Conservation (phyloP, 2,113 vertebrate genomes). For the Pseudorectes ferrugineus region DNA sequence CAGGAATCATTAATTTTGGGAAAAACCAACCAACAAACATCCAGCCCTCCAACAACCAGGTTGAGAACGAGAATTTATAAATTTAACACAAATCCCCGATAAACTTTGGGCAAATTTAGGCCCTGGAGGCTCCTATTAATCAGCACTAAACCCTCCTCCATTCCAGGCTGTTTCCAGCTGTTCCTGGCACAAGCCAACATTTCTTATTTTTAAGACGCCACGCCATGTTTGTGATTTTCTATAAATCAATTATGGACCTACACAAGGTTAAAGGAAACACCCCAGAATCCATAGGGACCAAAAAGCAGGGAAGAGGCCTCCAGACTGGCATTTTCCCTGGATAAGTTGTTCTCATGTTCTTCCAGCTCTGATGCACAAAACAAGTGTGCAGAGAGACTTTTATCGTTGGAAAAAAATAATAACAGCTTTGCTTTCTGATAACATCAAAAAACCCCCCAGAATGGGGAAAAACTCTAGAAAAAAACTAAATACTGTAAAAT, state of each 20-base stretch:
- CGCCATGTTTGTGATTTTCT: not conserved
- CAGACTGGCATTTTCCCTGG: not conserved
- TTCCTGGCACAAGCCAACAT: not conserved
- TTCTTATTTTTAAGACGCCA: not conserved
- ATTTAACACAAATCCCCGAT: not conserved
- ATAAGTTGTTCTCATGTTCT: not conserved
- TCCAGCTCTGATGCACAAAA: not conserved
- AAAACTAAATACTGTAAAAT: not conserved
- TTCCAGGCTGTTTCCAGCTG: not conserved
- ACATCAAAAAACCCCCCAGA: not conserved
- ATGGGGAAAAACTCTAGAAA: not conserved
- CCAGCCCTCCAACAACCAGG: not conserved
- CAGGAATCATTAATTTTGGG: not conserved
- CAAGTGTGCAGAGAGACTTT: not conserved
- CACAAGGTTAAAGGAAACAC: not conserved
- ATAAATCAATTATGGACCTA: not conserved
- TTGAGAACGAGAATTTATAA: not conserved
- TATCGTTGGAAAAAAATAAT: not conserved
- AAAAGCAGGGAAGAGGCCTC: not conserved
- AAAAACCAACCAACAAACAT: rapidly evolving
- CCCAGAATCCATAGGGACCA: not conserved
- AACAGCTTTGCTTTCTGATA: not conserved
- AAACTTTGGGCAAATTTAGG: not conserved
- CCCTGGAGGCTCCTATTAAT: not conserved
- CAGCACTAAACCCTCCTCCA: not conserved